A percentile compares a stretch with the other conserved stretches of the same genome.
These are phyloP conservation scores for Drosophila hydei DNA, from an alignment of 1,140 invertebrate genomes.

Conservation along the genomic window DNA sequence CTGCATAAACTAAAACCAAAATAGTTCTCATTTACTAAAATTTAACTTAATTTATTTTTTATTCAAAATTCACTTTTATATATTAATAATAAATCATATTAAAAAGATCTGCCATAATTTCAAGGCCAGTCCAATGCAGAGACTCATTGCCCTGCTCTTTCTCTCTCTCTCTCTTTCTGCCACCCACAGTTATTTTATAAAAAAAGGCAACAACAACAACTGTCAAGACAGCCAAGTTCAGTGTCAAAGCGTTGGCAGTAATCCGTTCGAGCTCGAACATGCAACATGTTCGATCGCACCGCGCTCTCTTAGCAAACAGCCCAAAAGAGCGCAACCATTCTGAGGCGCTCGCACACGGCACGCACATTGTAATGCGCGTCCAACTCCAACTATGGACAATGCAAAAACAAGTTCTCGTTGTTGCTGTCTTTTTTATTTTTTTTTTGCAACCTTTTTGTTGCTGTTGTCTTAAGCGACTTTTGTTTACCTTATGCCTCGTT, in stretches of 20 bases:
- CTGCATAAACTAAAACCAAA: too few relatives aligned
- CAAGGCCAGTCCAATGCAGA: background rate
- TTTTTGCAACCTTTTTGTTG: slow-evolving; percentile 39
- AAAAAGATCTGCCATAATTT: background rate
- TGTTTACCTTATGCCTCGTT: slow-evolving; percentile 78
- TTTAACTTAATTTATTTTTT: too few relatives aligned
- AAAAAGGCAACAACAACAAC: slow-evolving; percentile 30
- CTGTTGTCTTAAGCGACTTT: slow-evolving; percentile 69
- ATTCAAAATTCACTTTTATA: background rate
- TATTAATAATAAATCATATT: background rate
- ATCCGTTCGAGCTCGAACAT: slow-evolving; percentile 22
- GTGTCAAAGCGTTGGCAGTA: slow-evolving; percentile 56
- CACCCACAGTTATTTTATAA: slow-evolving; percentile 14
- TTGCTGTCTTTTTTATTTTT: slow-evolving; percentile 21
- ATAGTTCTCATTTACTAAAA: too few relatives aligned
- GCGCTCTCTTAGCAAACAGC: slow-evolving; percentile 6
- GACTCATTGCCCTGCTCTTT: background rate
- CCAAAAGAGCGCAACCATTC: background rate
- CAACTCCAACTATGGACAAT: slow-evolving; percentile 75
- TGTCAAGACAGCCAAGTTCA: slow-evolving; percentile 58
- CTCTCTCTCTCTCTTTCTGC: background rate
- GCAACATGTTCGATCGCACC: slow-evolving; percentile 37
- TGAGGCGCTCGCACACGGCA: slow-evolving; percentile 13
- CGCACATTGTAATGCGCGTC: slow-evolving; percentile 35
- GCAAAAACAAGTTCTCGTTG: slow-evolving; percentile 70